phyloP scores from a whole-genome alignment of 1,140 invertebrate genomes.

The Plectrocnemia conspersa region DNA sequence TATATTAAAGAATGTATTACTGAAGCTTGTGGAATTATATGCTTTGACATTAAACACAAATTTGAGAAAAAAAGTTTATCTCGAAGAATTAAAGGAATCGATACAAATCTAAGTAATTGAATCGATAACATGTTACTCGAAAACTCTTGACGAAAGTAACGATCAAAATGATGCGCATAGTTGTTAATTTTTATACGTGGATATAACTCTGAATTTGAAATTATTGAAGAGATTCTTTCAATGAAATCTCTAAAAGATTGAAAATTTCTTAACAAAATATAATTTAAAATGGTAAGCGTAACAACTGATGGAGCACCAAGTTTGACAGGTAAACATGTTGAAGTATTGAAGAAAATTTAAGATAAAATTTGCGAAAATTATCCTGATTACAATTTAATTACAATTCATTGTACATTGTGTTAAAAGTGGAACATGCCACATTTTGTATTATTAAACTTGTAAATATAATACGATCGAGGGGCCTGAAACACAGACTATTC shows the following conservation, averaged over 20 bases:
- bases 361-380: slow-evolving; percentile 4
- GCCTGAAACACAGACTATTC: slow-evolving; percentile 4
- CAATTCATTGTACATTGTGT: slow-evolving; percentile 9
- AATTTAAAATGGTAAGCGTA: slow-evolving; percentile 1
- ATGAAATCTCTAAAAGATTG: slow-evolving; percentile 10
- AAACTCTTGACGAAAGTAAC: slow-evolving; percentile 6
- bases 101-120: slow-evolving; percentile 4
- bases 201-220: slow-evolving; percentile 14
- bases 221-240: slow-evolving; percentile 9
- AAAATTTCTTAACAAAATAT: slow-evolving; percentile 11
- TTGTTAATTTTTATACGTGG: slow-evolving; percentile 8
- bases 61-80: slow-evolving; percentile 10
- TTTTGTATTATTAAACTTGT: no score
- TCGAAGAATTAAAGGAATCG: slow-evolving; percentile 3
- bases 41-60: slow-evolving; percentile 8
- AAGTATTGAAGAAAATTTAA: slow-evolving; percentile 6
- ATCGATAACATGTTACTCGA: slow-evolving; percentile 11
- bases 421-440: slow-evolving; percentile 9
- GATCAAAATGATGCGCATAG: slow-evolving; percentile 9
- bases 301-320: no score
- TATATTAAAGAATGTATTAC: not conserved
- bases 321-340: no score
- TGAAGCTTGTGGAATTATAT: slow-evolving; percentile 16
- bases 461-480: not conserved
- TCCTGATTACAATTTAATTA: slow-evolving; percentile 9